A percentile compares a stretch with the other conserved stretches of the same genome.
phyloP scores from a whole-genome alignment of 2,797 vertebrate species.

The Pterois miles region DNA sequence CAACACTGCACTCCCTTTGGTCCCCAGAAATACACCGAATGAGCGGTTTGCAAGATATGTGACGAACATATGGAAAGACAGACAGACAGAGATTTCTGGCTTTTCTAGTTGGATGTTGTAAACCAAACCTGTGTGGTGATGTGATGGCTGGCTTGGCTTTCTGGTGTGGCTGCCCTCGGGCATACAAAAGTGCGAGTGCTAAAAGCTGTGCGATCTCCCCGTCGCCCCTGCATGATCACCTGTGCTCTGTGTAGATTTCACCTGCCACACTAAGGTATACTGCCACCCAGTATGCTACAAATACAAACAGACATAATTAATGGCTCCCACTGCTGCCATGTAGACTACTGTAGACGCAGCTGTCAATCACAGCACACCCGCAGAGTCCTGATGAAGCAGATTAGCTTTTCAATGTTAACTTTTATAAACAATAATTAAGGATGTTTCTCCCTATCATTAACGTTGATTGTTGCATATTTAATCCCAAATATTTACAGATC shows the following conservation, averaged over 20 bases:
- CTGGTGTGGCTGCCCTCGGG: no score
- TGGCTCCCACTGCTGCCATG: neutral
- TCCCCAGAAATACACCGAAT: no score
- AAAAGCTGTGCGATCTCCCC: neutral
- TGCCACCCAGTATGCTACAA: neutral
- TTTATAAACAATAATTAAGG: neutral
- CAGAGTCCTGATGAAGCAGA: conserved; percentile 4
- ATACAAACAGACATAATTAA: neutral
- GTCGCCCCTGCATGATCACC: neutral
- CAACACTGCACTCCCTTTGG: no score
- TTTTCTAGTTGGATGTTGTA: neutral
- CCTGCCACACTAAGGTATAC: neutral
- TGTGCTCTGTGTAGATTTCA: neutral
- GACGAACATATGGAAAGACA: no score
- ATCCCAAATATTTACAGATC: conserved; percentile 7
- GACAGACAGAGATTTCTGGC: no score
- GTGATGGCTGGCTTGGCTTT: neutral
- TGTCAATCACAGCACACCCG: neutral
- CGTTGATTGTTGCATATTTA: neutral
- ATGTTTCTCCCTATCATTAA: neutral
- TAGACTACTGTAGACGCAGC: neutral
- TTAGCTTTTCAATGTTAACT: neutral
- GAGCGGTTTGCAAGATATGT: no score
- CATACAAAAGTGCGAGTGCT: neutral
- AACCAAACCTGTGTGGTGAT: neutral